Evolutionary conservation across 2,113 vertebrate genomes (phyloP), one percentile per base, ranked within the genome.

Genomic region (Cyphomyrus plagiostoma): DNA sequence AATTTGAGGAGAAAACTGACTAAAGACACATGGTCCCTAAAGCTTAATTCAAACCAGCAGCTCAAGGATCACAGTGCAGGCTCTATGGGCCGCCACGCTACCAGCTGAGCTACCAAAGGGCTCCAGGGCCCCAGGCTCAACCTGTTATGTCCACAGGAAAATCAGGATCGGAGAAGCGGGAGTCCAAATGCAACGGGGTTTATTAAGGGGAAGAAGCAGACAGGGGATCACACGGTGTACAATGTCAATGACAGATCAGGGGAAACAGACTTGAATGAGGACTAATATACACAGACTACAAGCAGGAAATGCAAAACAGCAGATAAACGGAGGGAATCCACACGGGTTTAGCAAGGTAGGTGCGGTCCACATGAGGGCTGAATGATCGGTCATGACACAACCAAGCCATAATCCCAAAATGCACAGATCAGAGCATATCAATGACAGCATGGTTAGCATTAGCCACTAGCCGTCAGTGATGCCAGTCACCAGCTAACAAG

Each of bases 11-110:
- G 62, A 70, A 70, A 70, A 30, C n/a, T 26, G 62, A 66, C 62
- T 30, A 26, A 3, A 66, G 62, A 30, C 62, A 70, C 3, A 66
- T 30, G 62, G 3, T 30, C 26, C 10, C 26, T 30, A 13, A 26
- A 30, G 62, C n/a, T 26, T 1, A 13, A 70, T 30, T 70, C 62
- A 30, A 70, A 26, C n/a, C n/a, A 26, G n/a, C 3, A 66, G 1
- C 3, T 66, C n/a, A 26, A 70, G 26, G 26, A 70, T 70, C n/a
- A 70, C n/a, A 70, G 62, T 13, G 62, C 62, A 70, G 10, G 3
- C n/a, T 66, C 10, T 30, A 13, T 0, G 0, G 62, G 23, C 1
- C 0, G 0, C n/a, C 23, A 10, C 2, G 1, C 62, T 11, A 4
- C 62, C 9, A 0, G 9, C 9, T 3, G 62, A 26, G 23, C n/a